Evolutionary conservation across 2,113 vertebrate genomes (phyloP).

Genomic region (Meleagris gallopavo): DNA sequence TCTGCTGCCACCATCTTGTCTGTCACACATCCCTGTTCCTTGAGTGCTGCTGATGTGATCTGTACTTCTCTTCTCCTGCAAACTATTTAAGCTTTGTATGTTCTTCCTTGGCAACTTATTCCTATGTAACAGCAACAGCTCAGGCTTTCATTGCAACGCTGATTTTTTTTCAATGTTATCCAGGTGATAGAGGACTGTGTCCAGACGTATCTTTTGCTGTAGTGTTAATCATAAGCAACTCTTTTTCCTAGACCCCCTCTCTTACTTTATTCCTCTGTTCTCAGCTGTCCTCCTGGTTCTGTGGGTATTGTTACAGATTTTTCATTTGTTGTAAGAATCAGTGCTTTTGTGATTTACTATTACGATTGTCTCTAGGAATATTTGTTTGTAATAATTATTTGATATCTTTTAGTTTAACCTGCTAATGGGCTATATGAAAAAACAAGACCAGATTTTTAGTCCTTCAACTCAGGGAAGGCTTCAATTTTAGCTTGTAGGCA

Average conservation of each 20-base stretch:
- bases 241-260: neutral
- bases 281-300: neutral
- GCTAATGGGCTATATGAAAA: neutral
- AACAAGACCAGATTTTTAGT: neutral
- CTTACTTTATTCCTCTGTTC: neutral
- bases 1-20: neutral
- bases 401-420: neutral
- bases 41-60: neutral
- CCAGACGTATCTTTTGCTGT: neutral
- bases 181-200: neutral
- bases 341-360: neutral
- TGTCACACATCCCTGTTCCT: neutral
- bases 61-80: neutral
- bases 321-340: neutral
- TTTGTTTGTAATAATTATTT: neutral
- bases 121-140: neutral
- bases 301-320: neutral
- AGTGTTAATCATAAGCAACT: neutral
- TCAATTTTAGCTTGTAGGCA: neutral
- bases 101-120: neutral
- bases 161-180: neutral
- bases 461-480: neutral
- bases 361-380: neutral
- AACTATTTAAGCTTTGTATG: neutral
- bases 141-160: neutral